Conservation (phyloP, 2,888 invertebrate genomes). For the Brachyopa scutellaris region DNA sequence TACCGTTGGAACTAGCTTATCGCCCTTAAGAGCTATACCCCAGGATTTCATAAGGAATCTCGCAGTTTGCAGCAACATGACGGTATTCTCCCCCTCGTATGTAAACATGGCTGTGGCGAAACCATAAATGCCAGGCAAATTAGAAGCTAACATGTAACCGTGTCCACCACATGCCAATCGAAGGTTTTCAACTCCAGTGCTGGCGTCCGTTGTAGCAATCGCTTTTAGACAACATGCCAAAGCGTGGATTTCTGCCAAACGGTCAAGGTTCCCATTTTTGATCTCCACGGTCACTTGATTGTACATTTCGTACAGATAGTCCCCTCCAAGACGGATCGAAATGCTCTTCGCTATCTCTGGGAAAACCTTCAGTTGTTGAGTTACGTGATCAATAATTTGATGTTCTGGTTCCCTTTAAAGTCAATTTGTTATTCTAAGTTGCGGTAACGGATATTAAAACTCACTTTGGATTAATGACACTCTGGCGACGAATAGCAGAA, state of each 20-base stretch:
- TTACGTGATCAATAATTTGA: conserved; percentile 95
- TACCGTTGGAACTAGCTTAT: conserved; percentile 86
- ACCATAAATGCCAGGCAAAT: conserved; percentile 91
- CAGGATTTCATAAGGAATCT: conserved; percentile 90
- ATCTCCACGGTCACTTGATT: conserved; percentile 90
- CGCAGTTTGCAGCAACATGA: conserved; percentile 94
- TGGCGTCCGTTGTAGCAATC: conserved; percentile 88
- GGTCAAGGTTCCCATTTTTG: conserved; percentile 89
- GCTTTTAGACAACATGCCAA: conserved; percentile 95
- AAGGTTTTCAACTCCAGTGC: conserved; percentile 90
- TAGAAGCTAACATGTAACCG: conserved; percentile 94
- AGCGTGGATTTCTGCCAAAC: conserved; percentile 92
- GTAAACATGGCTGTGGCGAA: conserved; percentile 93
- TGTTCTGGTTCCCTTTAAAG: conserved; percentile 89
- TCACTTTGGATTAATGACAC: conserved; percentile 90
- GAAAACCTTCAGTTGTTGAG: conserved; percentile 95
- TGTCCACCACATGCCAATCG: conserved; percentile 97
- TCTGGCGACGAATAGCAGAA: conserved; percentile 93
- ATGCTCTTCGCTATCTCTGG: conserved; percentile 91
- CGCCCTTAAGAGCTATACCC: conserved; percentile 85
- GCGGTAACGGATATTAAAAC: conserved; percentile 84
- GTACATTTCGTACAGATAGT: conserved; percentile 91
- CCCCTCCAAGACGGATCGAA: conserved; percentile 88
- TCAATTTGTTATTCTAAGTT: conserved; percentile 84
- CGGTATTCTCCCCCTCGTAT: conserved; percentile 98